A percentile compares a stretch with the other conserved stretches of the same genome.
Evolutionary conservation across 2,113 vertebrate genomes (phyloP).

Genomic region (Laticauda laticaudata): DNA sequence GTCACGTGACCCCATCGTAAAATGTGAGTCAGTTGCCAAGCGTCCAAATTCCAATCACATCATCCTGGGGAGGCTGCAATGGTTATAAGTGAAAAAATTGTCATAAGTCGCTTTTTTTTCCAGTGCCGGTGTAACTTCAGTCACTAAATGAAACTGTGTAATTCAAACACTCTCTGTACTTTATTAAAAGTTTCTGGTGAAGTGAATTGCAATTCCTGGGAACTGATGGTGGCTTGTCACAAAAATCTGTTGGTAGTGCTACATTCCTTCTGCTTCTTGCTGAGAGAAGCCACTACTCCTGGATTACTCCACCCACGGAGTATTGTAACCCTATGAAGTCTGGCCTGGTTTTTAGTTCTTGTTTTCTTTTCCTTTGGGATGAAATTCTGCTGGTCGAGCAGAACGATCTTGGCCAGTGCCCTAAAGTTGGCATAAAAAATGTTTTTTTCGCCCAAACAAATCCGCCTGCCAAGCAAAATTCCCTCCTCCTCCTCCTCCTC

Average conservation of each 20-base stretch:
- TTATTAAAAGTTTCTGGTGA: background rate
- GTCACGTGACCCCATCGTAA: background rate
- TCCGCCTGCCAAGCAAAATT: conserved; percentile 54
- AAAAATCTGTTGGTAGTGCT: background rate
- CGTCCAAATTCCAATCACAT: background rate
- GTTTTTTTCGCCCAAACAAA: background rate
- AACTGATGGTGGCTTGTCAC: background rate
- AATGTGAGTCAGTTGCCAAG: background rate
- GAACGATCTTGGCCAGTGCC: background rate
- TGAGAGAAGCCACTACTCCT: conserved; percentile 16
- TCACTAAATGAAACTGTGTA: background rate
- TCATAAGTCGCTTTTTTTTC: background rate
- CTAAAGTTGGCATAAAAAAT: conserved; percentile 26
- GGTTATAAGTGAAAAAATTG: background rate
- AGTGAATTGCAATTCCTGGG: background rate
- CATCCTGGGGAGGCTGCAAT: no score
- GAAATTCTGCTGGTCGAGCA: background rate
- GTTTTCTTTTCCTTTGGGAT: background rate
- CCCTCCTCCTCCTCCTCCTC: conserved; percentile 49
- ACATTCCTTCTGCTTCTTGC: background rate
- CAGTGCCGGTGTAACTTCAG: background rate
- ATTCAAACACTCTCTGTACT: background rate
- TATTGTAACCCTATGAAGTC: fast-evolving
- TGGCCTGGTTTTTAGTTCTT: background rate
- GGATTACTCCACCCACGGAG: background rate